Evolutionary conservation across 2,797 vertebrate species (phyloP).

Genomic region (Steatocranus sp.): DNA sequence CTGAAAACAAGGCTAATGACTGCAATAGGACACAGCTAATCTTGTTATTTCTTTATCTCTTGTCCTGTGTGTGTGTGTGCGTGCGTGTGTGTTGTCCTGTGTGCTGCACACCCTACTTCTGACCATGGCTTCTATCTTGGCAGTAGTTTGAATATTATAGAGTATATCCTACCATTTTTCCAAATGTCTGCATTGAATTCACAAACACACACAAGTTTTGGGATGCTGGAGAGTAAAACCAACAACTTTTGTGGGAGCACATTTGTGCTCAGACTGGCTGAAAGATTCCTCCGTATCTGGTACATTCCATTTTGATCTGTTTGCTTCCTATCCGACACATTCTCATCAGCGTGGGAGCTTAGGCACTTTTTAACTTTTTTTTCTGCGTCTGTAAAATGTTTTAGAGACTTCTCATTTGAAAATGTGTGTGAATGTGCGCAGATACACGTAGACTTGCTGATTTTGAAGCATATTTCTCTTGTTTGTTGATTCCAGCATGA

Average conservation of each 20-base stretch:
- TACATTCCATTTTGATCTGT: slow-evolving; percentile 53
- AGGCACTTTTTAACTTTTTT: slow-evolving; percentile 36
- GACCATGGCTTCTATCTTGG: not conserved
- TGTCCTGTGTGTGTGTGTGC: not conserved
- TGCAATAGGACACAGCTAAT: slow-evolving; percentile 68
- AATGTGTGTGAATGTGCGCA: not conserved
- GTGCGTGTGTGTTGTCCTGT: not conserved
- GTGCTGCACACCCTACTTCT: not conserved
- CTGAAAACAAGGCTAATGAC: slow-evolving; percentile 59
- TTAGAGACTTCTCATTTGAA: not conserved
- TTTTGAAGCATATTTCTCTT: slow-evolving; percentile 1
- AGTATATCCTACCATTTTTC: not conserved
- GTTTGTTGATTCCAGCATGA: slow-evolving; percentile 25
- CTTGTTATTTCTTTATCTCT: slow-evolving; percentile 62
- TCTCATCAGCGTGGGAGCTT: slow-evolving; percentile 52
- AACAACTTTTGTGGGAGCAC: slow-evolving; percentile 1
- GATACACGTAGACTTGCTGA: not conserved
- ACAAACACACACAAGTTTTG: not conserved
- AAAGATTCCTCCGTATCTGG: slow-evolving; percentile 48
- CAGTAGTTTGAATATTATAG: slow-evolving; percentile 3
- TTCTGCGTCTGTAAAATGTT: not conserved
- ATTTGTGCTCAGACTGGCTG: not conserved
- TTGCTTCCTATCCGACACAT: slow-evolving; percentile 38
- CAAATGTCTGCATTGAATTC: not conserved
- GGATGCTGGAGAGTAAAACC: not conserved